Percentiles rank a stretch among this genome's conserved stretches.
Evolutionary conservation across 1,140 invertebrate species (phyloP).

Genomic region (Ceratoteleas bidentatus): DNA sequence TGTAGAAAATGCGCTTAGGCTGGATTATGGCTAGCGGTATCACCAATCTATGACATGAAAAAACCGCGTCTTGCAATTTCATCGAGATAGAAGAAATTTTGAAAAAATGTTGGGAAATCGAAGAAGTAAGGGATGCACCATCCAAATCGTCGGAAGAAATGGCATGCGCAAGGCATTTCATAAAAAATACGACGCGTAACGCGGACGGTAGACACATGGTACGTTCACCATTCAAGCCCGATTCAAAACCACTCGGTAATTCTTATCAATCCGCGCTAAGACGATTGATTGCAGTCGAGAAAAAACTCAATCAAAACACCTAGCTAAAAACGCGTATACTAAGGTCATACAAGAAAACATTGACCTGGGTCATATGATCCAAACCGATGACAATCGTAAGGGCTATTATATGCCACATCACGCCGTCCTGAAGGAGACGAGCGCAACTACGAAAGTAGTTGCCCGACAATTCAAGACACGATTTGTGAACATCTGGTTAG

Average conservation of each 20-base stretch:
- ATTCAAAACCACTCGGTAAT: slow-evolving; percentile 32
- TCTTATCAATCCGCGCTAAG: slow-evolving; percentile 34
- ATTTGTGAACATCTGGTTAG: neutral
- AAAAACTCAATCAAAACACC: slow-evolving; percentile 39
- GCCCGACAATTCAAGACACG: neutral
- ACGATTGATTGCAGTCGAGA: slow-evolving; percentile 51
- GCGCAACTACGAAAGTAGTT: neutral
- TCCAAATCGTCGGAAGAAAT: slow-evolving; percentile 15
- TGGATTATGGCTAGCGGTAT: slow-evolving; percentile 23
- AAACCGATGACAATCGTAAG: neutral
- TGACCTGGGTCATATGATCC: neutral
- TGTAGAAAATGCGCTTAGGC: slow-evolving; percentile 35
- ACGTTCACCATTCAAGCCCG: slow-evolving; percentile 65
- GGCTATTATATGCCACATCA: slow-evolving; percentile 67
- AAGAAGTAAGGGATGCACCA: slow-evolving; percentile 17
- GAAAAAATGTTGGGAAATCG: slow-evolving; percentile 18
- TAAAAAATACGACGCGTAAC: slow-evolving; percentile 8
- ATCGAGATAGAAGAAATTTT: neutral
- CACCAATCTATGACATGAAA: neutral
- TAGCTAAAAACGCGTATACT: neutral
- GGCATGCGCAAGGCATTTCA: slow-evolving; percentile 21
- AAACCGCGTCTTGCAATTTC: slow-evolving; percentile 10
- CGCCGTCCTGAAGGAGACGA: neutral
- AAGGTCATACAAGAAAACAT: neutral
- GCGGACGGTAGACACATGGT: slow-evolving; percentile 70